Evolutionary conservation across 2,797 vertebrate species (phyloP), one percentile per base, ranked within the genome.

Genomic region (Rhinophrynus dorsalis): DNA sequence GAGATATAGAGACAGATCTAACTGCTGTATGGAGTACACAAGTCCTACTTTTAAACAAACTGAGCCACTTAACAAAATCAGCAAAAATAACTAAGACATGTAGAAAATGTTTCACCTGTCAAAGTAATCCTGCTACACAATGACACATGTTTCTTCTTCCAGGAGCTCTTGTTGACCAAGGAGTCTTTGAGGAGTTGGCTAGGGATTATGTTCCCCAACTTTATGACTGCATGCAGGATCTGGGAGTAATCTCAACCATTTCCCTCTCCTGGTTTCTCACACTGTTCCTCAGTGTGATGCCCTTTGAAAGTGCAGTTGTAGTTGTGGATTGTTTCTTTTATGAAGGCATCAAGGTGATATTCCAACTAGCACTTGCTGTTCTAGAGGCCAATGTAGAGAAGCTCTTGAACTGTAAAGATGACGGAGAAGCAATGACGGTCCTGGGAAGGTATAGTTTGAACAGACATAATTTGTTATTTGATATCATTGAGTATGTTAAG

Each of bases 251-350:
- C 75, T 98, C 97, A 56, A 98, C 96, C 67, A 98, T 98, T 78
- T 99, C 97, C 0, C 89, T 99, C 21, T 98, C 97, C 29, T 99
- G 97, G 97, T 98, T 99, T 86, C 96, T 99, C 84, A 99, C 97
- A 0, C 92, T 98, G 15, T 99, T 99, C 77, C 93, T 99, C 77
- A 98, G 95, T 0, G 97, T 98, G 77, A 97, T 98, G 96, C 97
- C 97, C 0, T 98, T 99, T 42, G 96, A 98, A 86, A 98, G 96
- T 1, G 97, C 97, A 0, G 96, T 98, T 68, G 96, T 98, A 70
- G 96, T 99, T 50, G 96, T 99, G 47, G 96, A 98, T 85, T 99
- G 97, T 86, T 98, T 99, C 90, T 99, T 99, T 89, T 98, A 94
- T 59, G 97, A 99, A 83, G 97, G 97, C 85, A 97, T 99, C 86